A percentile compares a stretch with the other conserved stretches of the same genome.
Evolutionary conservation across 2,113 vertebrate species (phyloP).

Genomic region (Zapornia atra): DNA sequence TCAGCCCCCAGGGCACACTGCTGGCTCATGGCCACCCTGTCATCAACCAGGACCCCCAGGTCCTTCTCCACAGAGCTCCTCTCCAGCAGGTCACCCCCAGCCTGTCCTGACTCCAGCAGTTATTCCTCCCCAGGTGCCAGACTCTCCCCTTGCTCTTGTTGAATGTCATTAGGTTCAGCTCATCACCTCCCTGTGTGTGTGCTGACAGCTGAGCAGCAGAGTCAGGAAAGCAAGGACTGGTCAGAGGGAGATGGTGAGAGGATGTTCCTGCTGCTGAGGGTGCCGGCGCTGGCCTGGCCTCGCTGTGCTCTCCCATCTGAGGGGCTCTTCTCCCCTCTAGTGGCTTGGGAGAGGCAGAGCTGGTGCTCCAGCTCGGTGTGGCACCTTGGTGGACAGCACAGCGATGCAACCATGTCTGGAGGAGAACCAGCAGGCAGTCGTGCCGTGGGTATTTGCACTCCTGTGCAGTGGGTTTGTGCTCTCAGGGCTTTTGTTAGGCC

Average conservation of each 20-base stretch:
- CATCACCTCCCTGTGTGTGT: background rate
- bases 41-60: too few species aligned
- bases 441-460: background rate
- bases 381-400: background rate
- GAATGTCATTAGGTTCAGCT: too few species aligned
- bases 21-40: too few species aligned
- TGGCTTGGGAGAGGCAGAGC: background rate
- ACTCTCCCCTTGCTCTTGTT: too few species aligned
- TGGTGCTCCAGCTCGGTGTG: background rate
- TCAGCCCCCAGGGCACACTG: too few species aligned
- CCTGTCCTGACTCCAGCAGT: too few species aligned
- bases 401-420: rapidly evolving
- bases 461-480: background rate
- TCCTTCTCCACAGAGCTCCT: too few species aligned
- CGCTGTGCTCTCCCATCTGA: background rate
- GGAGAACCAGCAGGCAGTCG: background rate
- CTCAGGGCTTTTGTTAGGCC: background rate
- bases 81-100: too few species aligned
- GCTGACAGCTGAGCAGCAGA: background rate
- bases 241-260: background rate
- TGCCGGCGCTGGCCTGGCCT: background rate
- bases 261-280: background rate
- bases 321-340: background rate
- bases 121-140: too few species aligned
- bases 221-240: background rate